A percentile compares a stretch with the other conserved stretches of the same genome.
Conservation (phyloP, 2,797 vertebrate species). For the Myripristis jacobus region DNA sequence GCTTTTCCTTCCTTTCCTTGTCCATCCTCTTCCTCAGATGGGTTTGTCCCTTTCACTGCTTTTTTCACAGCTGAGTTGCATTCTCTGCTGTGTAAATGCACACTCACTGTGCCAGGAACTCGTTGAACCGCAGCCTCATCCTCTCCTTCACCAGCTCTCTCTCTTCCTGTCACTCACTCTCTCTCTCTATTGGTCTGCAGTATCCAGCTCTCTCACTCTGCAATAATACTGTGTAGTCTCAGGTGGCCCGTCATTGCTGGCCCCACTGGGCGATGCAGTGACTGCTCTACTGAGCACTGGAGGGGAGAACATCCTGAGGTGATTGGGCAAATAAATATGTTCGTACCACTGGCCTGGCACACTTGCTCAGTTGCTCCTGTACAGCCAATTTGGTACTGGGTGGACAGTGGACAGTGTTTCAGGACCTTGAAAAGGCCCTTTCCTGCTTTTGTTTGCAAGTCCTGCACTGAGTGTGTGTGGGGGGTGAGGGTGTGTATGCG, state of each 20-base stretch:
- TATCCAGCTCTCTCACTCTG: conserved; percentile 36
- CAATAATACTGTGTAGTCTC: conserved; percentile 56
- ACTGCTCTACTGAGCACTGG: conserved; percentile 33
- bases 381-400: conserved; percentile 36
- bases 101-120: conserved; percentile 48
- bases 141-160: conserved; percentile 32
- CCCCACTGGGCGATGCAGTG: conserved; percentile 40
- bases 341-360: conserved; percentile 30
- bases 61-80: conserved; percentile 50
- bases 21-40: conserved; percentile 28
- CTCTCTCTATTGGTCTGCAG: not conserved
- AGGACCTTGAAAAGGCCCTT: conserved; percentile 54
- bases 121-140: conserved; percentile 54
- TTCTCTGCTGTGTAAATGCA: conserved; percentile 32
- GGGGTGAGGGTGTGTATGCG: not conserved
- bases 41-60: conserved; percentile 14
- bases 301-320: conserved; percentile 50
- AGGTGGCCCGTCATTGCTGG: conserved; percentile 48
- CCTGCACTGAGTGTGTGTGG: conserved; percentile 4
- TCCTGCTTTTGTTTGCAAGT: conserved; percentile 58
- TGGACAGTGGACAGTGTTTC: conserved; percentile 27
- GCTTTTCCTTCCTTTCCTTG: conserved; percentile 31
- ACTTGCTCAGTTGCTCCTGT: conserved; percentile 28
- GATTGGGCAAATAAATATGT: conserved; percentile 62
- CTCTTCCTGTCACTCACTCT: not conserved